phyloP scores from a whole-genome alignment of 2,888 invertebrate species.

The Mechanitis messenoides region DNA sequence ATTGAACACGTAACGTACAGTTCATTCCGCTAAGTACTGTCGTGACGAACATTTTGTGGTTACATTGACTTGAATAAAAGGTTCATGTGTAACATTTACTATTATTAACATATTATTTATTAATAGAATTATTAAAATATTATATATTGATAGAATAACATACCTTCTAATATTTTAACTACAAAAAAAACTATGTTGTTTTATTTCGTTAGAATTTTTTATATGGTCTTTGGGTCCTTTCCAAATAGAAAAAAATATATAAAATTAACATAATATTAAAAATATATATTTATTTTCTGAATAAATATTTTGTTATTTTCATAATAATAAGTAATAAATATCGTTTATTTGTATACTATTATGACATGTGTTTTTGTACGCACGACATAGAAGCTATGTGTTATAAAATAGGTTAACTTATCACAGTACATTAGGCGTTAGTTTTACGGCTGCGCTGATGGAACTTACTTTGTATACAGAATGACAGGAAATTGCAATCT shows the following conservation, averaged over 20 bases:
- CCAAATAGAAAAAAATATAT: slow-evolving; percentile 17
- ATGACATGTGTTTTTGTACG: background rate
- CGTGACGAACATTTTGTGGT: slow-evolving; percentile 45
- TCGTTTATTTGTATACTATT: background rate
- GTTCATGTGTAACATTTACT: slow-evolving; percentile 1
- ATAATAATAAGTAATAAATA: too few species aligned
- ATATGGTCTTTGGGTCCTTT: too few species aligned
- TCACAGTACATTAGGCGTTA: slow-evolving; percentile 47
- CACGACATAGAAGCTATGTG: slow-evolving; percentile 37
- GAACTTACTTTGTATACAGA: slow-evolving; percentile 34
- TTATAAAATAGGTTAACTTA: slow-evolving; percentile 59
- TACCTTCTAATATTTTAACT: too few species aligned
- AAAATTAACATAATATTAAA: too few species aligned
- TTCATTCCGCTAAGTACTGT: slow-evolving; percentile 27
- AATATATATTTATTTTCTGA: too few species aligned
- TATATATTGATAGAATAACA: too few species aligned
- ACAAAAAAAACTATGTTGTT: too few species aligned
- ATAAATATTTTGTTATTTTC: too few species aligned
- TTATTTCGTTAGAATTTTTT: too few species aligned
- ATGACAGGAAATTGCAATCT: slow-evolving; percentile 31
- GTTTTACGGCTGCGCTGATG: slow-evolving; percentile 37
- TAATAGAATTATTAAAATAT: slow-evolving; percentile 21
- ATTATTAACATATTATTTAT: slow-evolving; percentile 21
- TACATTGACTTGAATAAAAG: slow-evolving; percentile 40
- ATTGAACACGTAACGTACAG: slow-evolving; percentile 24